A percentile compares a stretch with the other conserved stretches of the same genome.
Evolutionary conservation across 2,113 vertebrate species (phyloP).

Genomic region (Pygoscelis antarcticus): DNA sequence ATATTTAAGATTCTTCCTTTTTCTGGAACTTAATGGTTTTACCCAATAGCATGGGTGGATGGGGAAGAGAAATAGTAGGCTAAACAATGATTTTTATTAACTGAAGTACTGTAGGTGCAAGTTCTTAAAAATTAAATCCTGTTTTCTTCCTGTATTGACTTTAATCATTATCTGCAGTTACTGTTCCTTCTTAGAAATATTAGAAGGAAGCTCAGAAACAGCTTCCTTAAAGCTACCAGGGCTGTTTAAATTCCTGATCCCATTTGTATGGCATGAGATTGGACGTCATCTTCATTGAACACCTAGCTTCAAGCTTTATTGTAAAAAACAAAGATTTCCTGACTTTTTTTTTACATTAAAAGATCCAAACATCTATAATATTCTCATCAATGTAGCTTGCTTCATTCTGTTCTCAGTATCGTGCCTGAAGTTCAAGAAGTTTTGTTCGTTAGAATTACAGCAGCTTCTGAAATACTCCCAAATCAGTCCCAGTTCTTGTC

Average conservation of each 20-base stretch:
- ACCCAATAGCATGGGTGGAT: not conserved
- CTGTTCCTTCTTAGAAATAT: not conserved
- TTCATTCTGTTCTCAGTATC: not conserved
- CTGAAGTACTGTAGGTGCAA: not conserved
- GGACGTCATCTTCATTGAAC: not conserved
- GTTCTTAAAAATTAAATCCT: not conserved
- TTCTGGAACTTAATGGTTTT: not conserved
- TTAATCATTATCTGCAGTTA: not conserved
- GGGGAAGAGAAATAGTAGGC: not conserved
- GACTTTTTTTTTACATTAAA: not conserved
- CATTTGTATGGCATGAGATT: not conserved
- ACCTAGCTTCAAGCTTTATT: not conserved
- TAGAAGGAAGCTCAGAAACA: too few relatives aligned
- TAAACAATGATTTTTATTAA: not conserved
- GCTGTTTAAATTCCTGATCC: not conserved
- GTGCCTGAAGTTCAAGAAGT: not conserved
- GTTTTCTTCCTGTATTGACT: not conserved
- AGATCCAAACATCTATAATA: not conserved
- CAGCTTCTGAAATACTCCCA: not conserved
- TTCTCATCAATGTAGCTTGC: not conserved
- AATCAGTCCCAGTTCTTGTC: not conserved
- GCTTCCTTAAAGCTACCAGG: not conserved
- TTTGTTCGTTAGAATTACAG: not conserved
- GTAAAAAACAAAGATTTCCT: not conserved
- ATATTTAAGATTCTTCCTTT: not conserved